Evolutionary conservation across 2,888 invertebrate genomes (phyloP), one percentile per base, ranked within the genome.

Genomic region (Julus scanicus): DNA sequence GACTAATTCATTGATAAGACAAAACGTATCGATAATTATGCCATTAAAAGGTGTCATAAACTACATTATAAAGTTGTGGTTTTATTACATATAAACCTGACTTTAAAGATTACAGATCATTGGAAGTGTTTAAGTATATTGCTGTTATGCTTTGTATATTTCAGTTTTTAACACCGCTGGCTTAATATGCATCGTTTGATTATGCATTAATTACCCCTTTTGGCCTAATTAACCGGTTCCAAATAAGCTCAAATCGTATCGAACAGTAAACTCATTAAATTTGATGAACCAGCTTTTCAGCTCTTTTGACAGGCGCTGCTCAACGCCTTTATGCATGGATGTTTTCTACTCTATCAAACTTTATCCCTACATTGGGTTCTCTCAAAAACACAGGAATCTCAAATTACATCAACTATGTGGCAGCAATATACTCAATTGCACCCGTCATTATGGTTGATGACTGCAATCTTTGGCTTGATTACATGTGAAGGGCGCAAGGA

Each of bases 371-470:
- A 17, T 63, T 17, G 48, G 13, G 48, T 48, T n/a, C 13, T 63
- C n/a, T n/a, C 17, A 63, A 63, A 63, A 63, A 17, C 63, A n/a
- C 63, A 63, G 63, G 63, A 63, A 63, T 63, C 63, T 63, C 63
- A 63, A 63, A 63, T 63, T 63, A n/a, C 63, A 63, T 63, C 63
- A 63, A 63, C n/a, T 63, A 63, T 63, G 63, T 63, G 17, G 63
- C 63, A 8, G 63, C 63, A 17, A 63, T 63, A 63, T 63, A n/a
- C 63, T 63, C 63, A n/a, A 63, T 63, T 63, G 63, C 63, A n/a
- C 63, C n/a, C 3, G n/a, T 63, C 63, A 63, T 63, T 63, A 63
- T 63, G 63, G 17, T n/a, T 63, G 63, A 63, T 63, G 63, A 63
- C 63, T 63, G 63, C 63, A 63, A 63, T 63, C 17, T 63, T n/a